Conservation (phyloP, 2,888 invertebrate species). For the Leptura quadrifasciata region DNA sequence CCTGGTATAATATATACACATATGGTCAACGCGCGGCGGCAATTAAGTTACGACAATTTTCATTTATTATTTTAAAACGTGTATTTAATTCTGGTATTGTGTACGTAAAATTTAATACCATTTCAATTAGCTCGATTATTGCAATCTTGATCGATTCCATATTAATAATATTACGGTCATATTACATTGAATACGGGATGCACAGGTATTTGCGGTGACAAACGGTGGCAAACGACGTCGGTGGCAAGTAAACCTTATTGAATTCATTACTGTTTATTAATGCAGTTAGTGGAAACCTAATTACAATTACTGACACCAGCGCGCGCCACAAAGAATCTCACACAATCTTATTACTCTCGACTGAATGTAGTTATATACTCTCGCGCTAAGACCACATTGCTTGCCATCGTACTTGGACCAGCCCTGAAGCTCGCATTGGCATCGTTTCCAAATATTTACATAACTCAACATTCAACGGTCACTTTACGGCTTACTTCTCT, state of each 20-base stretch:
- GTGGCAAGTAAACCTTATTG: constrained; percentile 69
- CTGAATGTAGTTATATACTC: constrained; percentile 57
- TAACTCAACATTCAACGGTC: constrained; percentile 42
- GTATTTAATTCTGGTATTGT: neutral
- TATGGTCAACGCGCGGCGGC: too few relatives aligned
- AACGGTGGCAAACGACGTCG: constrained; percentile 62
- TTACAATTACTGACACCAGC: constrained; percentile 70
- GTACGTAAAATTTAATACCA: constrained; percentile 7
- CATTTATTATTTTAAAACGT: neutral
- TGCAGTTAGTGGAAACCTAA: constrained; percentile 73
- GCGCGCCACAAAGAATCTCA: constrained; percentile 65
- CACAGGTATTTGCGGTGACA: constrained; percentile 60
- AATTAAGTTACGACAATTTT: too few relatives aligned
- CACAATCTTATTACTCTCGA: constrained; percentile 65
- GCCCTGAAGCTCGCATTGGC: constrained; percentile 26
- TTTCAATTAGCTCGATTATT: constrained; percentile 18
- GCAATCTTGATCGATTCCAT: constrained; percentile 26
- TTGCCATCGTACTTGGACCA: constrained; percentile 33
- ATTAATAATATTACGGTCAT: constrained; percentile 41
- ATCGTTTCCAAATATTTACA: constrained; percentile 42
- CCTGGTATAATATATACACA: too few relatives aligned
- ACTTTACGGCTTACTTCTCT: constrained; percentile 25
- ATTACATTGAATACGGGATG: constrained; percentile 40
- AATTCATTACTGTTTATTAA: constrained; percentile 73
- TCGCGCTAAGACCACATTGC: constrained; percentile 25